A percentile compares a stretch with the other conserved stretches of the same genome.
Conservation (phyloP, 2,888 invertebrate genomes). For the Eupithecia dodoneata region DNA sequence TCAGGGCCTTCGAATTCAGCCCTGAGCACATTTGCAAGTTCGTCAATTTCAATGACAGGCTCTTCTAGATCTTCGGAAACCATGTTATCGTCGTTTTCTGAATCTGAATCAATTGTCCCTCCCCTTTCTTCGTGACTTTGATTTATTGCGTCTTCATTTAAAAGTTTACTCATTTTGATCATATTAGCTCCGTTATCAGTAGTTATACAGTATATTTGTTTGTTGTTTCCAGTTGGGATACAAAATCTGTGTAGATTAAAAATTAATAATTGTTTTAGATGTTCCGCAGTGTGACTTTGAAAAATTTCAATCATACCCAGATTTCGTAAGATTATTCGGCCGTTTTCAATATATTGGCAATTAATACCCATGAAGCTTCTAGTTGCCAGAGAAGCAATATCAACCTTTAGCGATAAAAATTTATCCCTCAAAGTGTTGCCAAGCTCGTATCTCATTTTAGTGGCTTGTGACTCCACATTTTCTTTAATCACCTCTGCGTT, state of each 20-base stretch:
- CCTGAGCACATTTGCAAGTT: slow-evolving; percentile 5
- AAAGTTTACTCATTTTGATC: slow-evolving; percentile 27
- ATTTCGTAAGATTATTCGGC: slow-evolving; percentile 14
- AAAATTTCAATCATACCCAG: slow-evolving; percentile 26
- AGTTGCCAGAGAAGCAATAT: slow-evolving; percentile 26
- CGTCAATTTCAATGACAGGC: slow-evolving; percentile 14
- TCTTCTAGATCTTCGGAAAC: background rate
- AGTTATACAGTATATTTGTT: slow-evolving; percentile 23
- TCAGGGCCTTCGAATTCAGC: slow-evolving; percentile 9
- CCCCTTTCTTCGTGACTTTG: background rate
- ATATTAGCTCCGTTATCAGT: slow-evolving; percentile 22
- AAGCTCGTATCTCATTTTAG: slow-evolving; percentile 2
- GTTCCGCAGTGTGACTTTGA: slow-evolving; percentile 27
- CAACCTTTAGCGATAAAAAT: slow-evolving; percentile 12
- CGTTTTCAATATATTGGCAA: too few species aligned
- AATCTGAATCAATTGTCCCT: slow-evolving; percentile 9
- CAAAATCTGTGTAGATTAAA: slow-evolving; percentile 25
- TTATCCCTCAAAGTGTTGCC: too few species aligned
- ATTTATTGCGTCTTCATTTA: slow-evolving; percentile 8
- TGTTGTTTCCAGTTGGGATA: slow-evolving; percentile 17
- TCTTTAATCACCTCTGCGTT: background rate
- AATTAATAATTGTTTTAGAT: slow-evolving; percentile 26
- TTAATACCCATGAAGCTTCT: slow-evolving; percentile 16
- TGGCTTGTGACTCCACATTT: slow-evolving; percentile 13
- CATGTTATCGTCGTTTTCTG: slow-evolving; percentile 3